A percentile compares a stretch with the other conserved stretches of the same genome.
Evolutionary conservation across 2,797 vertebrate species (phyloP).

Genomic region (Ispidina picta): DNA sequence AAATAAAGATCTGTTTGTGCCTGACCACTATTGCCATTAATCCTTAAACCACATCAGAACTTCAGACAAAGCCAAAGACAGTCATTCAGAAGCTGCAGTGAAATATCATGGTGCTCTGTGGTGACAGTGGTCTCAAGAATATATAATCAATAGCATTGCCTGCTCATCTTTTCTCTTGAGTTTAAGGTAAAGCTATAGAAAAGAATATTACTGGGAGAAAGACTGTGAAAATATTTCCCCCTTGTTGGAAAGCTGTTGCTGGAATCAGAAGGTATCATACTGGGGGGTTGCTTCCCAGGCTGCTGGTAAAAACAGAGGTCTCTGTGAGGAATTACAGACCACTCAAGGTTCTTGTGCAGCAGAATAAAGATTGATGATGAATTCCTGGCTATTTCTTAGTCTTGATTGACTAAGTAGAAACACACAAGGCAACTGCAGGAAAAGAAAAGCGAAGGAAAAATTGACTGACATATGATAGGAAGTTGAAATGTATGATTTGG

Average conservation of each 20-base stretch:
- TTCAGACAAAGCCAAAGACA: background rate
- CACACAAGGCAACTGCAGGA: background rate
- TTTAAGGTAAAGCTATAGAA: background rate
- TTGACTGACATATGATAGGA: slow-evolving; percentile 28
- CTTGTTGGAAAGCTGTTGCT: background rate
- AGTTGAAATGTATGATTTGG: slow-evolving; percentile 44
- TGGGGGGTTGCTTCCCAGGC: background rate
- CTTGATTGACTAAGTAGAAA: slow-evolving; percentile 38
- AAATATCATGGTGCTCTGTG: background rate
- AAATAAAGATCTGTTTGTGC: background rate
- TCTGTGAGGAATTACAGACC: background rate
- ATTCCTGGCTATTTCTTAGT: slow-evolving; percentile 13
- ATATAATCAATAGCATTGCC: background rate
- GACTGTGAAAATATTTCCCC: background rate
- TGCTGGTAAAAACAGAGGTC: background rate
- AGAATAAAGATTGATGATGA: slow-evolving; percentile 9
- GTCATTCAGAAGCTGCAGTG: background rate
- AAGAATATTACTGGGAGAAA: background rate
- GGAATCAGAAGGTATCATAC: background rate
- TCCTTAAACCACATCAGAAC: slow-evolving; percentile 6
- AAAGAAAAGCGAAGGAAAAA: slow-evolving; percentile 38
- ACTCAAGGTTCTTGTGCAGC: background rate
- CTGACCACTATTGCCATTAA: background rate
- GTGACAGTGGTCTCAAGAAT: background rate
- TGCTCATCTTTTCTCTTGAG: slow-evolving; percentile 1